Conservation (phyloP, 2,113 vertebrate genomes). For the Clarias magur region DNA sequence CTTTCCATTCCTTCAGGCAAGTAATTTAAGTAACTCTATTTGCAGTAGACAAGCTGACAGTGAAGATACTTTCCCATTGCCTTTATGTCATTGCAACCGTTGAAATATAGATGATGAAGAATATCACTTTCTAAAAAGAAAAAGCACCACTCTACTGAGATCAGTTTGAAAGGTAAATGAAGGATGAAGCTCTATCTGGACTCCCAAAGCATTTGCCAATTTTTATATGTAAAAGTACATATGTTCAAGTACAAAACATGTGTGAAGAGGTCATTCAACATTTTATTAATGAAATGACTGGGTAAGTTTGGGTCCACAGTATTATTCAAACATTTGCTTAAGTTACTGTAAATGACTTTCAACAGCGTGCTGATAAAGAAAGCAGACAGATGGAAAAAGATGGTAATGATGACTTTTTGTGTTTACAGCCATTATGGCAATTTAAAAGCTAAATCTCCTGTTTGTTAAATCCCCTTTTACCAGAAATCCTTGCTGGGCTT, state of each 20-base stretch:
- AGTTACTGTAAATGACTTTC: neutral
- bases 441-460: slow-evolving; percentile 5
- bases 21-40: neutral
- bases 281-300: neutral
- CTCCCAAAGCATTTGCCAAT: neutral
- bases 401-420: slow-evolving; percentile 23
- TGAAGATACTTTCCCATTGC: slow-evolving; percentile 5
- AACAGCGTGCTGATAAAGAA: slow-evolving; percentile 21
- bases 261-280: neutral
- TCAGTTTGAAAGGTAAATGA: neutral
- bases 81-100: neutral
- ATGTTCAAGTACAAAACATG: too few species aligned
- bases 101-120: slow-evolving; percentile 10
- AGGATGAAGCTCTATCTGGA: neutral
- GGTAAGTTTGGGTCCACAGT: neutral
- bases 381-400: neutral
- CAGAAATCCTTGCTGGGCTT: slow-evolving; percentile 21
- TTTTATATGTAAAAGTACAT: neutral
- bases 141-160: neutral
- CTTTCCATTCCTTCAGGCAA: neutral
- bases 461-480: neutral
- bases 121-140: neutral
- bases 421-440: neutral
- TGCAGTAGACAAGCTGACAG: slow-evolving; percentile 33
- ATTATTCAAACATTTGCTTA: slow-evolving; percentile 9